Base-by-base conservation (phyloP, 2,888 invertebrate genomes). In the Tetranychus truncatus region DNA sequence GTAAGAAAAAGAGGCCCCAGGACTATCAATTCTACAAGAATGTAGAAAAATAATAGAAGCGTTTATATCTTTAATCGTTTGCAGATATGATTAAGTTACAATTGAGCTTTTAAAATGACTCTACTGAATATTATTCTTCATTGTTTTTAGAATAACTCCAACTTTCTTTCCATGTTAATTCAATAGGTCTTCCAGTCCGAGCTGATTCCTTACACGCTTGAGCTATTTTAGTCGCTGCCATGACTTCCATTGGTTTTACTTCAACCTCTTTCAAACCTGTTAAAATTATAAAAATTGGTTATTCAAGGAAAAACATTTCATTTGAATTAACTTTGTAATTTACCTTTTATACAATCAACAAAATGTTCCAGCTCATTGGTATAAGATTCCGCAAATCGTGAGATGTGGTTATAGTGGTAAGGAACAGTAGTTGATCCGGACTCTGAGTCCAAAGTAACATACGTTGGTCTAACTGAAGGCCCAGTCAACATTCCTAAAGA, bases 371-470 rank as follows among this genome's bases (percentile, higher is more conserved):
- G 81, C 80, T 88, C 88, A 1, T 80, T 78, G 69, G 81, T 80
- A 80, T 88, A 88, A 0, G 84, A 86, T 66, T 83, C 81, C 78
- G 80, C 82, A 80, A 84, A 88, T 45, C 88, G 84, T 1, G 87
- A 87, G 0, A 87, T 83, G 80, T 88, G 88, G 0, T 87, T 87
- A 81, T 86, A 87, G 82, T 82, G 86, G 78, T 87, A 87, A 1
- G 87, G 87, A 0, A 85, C 78, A 83, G 75, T 72, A 11, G 74
- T 77, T 3, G 76, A 24, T 18, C 78, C 78, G 34, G 75, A 75
- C 6, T 18, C 74, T 24, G 71, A 72, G 44, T 77, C 75, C 21
- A 44, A 24, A 8, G 74, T 45, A 2, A 78, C 76, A 11, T 44
- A 20, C 1, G 45, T 45, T 71, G 78, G 78, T 45, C 77, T 75